Percentiles rank a stretch among this genome's conserved stretches.
Conservation (phyloP, 2,797 vertebrate species). For the Danionella dracula region DNA sequence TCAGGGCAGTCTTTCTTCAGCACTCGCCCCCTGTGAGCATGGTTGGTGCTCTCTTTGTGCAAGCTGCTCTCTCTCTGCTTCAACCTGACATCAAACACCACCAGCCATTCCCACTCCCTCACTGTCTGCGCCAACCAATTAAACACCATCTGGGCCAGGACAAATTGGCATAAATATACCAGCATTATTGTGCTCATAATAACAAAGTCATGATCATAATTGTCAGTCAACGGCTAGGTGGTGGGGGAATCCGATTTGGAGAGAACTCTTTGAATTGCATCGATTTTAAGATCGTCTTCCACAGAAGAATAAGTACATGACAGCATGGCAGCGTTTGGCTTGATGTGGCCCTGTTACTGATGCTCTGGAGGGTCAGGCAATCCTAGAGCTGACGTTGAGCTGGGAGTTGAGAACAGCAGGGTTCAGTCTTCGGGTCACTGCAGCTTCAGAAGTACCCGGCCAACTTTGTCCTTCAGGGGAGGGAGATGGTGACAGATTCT, state of each 20-base stretch:
- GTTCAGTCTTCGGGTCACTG: constrained; percentile 70
- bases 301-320: constrained; percentile 42
- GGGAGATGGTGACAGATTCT: constrained; percentile 64
- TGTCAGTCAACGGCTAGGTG: constrained; percentile 15
- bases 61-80: constrained; percentile 83
- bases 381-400: constrained; percentile 64
- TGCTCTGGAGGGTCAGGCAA: constrained; percentile 63
- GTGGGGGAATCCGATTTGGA: not conserved
- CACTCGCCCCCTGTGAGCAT: constrained; percentile 57
- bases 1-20: constrained; percentile 31
- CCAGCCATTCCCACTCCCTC: constrained; percentile 86
- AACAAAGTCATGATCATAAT: constrained; percentile 28
- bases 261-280: not conserved
- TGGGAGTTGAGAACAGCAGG: constrained; percentile 66
- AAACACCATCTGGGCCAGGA: constrained; percentile 86
- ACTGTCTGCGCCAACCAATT: constrained; percentile 93
- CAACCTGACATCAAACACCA: constrained; percentile 76
- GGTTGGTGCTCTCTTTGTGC: constrained; percentile 87
- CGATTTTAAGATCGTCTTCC: not conserved
- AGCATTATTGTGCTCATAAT: constrained; percentile 44
- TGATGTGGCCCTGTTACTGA: constrained; percentile 53
- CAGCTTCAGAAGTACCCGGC: constrained; percentile 68
- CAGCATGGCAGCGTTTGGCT: constrained; percentile 49
- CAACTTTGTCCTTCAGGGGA: constrained; percentile 66
- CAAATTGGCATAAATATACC: constrained; percentile 62